Conservation (phyloP, 2,113 vertebrate genomes). For the Larimichthys polyactis region DNA sequence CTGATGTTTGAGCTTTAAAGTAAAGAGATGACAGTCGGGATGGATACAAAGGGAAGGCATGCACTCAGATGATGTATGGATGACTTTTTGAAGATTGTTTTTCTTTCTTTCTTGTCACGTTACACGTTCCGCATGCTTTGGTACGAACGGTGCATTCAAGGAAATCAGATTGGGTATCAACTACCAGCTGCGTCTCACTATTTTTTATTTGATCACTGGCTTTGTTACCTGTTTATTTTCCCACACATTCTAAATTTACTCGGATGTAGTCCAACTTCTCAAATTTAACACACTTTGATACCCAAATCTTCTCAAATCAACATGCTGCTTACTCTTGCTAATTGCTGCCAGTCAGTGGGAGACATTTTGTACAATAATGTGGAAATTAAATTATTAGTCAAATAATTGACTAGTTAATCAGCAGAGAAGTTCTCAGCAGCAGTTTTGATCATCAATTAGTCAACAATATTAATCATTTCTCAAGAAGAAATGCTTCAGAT, state of each 20-base stretch:
- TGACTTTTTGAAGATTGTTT: neutral
- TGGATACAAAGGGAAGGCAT: slow-evolving; percentile 4
- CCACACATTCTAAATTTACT: neutral
- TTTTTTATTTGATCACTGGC: neutral
- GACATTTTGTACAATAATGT: neutral
- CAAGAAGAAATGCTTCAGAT: neutral
- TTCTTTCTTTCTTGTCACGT: neutral
- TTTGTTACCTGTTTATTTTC: neutral
- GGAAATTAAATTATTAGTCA: neutral
- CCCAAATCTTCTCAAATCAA: neutral
- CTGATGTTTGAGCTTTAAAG: slow-evolving; percentile 21
- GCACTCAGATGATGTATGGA: neutral
- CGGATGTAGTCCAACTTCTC: no score
- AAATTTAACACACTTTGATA: neutral
- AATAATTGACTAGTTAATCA: neutral
- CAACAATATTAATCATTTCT: neutral
- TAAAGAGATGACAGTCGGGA: slow-evolving; percentile 3
- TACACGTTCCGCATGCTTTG: neutral
- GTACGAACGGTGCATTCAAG: neutral
- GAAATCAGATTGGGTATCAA: neutral
- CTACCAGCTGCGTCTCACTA: neutral
- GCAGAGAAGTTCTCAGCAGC: neutral
- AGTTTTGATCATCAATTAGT: neutral
- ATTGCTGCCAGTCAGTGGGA: neutral
- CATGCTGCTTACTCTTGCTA: no score